Evolutionary conservation across 2,888 invertebrate genomes (phyloP), one percentile per base, ranked within the genome.

Genomic region (Hymenopus coronatus): DNA sequence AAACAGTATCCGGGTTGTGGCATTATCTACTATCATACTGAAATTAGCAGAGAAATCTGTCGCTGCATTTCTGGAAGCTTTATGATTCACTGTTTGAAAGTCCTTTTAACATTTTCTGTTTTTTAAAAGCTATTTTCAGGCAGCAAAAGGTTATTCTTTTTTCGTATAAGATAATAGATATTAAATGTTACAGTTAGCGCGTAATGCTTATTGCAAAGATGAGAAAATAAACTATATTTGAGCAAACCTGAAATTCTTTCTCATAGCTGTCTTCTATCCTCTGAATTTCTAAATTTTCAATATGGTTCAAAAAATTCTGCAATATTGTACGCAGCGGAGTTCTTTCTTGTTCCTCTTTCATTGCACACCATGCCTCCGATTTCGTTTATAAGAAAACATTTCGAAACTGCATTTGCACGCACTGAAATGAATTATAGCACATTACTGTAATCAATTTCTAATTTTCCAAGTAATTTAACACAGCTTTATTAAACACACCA

Each of bases 241-340:
- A 70, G 14, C 85, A 89, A 91, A 94, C 94, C 92, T 93, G 93
- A 91, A 94, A 94, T 92, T 94, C 94, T 88, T 92, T 92, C 89
- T 93, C 93, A 91, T 94, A 94, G 83, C 92, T 92, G 91, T 93
- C 92, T 90, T 92, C 92, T 70, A 92, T 92, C 89, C 92, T 92
- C 86, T 92, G 91, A 28, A 92, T 91, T 91, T 94, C 94, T 90
- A 93, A 92, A 90, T 92, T 93, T 90, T 94, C 93, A 90, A 94
- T 93, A 91, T 94, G 93, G 91, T 93, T 94, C 54, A 94, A 91
- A 91, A 94, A 94, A 92, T 94, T 94, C 91, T 92, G 92, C 88
- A 94, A 92, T 90, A 94, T 92, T 90, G 93, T 93, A 91, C 93
- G 92, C 89, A 93, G 92, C 88, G 93, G 93, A 89, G 91, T 91